Base-by-base conservation (phyloP, 2,113 vertebrate species). In the Ptychochromis oligacanthus region DNA sequence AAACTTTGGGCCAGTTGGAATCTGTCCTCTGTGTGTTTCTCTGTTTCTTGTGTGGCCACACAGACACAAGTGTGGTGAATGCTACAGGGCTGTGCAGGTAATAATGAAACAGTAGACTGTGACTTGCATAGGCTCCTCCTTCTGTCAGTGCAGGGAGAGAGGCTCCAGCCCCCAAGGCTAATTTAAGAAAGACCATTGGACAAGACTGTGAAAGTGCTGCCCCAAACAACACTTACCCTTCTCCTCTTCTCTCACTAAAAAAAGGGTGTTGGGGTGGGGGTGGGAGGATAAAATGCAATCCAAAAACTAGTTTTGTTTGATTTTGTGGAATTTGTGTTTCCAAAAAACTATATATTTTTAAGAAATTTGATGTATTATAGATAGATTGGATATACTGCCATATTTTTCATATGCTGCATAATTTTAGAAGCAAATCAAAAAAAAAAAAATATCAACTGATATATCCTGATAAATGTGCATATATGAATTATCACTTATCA, bases 101-200 rank as follows among this genome's bases (percentile, higher is more conserved):
- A 96, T 94, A 95, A 95, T 96, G 94, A 95, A 94, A 94, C 91
- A 92, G 92, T 84, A 95, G 92, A 93, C 92, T 91, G 92, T 94
- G 92, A 93, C 92, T 94, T 88, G 55, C 83, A 38, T 72, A 90
- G 91, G 72, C 95, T 93, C 96, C 95, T 92, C 95, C 95, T 93
- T 91, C 91, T 89, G 90, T 87, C 91, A 93, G 91, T 70, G 54
- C 88, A 80, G 90, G 85, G 90, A 84, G 89, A 85, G 86, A 90
- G 79, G 70, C 90, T 93, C 90, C 94, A 85, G 89, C 94, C 95
- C 94, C 90, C 91, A 92, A 43, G 43, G 93, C 94, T 96, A 96
- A 96, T 95, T 96, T 95, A 96, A 95, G 95, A 94, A 87, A 94
- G 90, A 74, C 82, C 89, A 95, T 95, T 95, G 93, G 92, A 95